phyloP scores from a whole-genome alignment of 2,888 invertebrate genomes.

The Archips xylosteana region DNA sequence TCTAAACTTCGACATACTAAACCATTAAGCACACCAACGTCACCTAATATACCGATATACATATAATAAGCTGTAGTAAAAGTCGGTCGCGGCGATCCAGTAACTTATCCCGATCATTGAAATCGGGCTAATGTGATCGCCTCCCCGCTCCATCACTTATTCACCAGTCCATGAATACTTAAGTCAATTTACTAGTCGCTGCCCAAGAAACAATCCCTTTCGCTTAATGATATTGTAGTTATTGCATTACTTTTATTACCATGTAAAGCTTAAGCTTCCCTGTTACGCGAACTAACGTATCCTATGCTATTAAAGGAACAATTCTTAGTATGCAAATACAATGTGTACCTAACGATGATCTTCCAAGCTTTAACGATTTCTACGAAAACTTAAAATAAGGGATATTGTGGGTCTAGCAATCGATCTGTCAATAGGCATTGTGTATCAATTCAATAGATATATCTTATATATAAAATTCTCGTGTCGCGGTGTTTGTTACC shows the following conservation, averaged over 20 bases:
- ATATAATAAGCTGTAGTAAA: constrained; percentile 1
- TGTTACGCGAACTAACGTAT: neutral
- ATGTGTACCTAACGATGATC: too few species aligned
- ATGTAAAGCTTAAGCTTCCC: neutral
- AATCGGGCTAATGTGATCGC: constrained; percentile 72
- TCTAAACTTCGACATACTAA: too few species aligned
- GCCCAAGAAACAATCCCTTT: constrained; percentile 62
- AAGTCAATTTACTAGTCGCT: constrained; percentile 71
- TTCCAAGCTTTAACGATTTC: too few species aligned
- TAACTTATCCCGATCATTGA: constrained; percentile 66
- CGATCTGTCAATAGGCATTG: too few species aligned
- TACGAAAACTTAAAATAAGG: too few species aligned
- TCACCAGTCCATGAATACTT: constrained; percentile 78
- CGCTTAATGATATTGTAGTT: constrained; percentile 70
- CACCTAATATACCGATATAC: neutral
- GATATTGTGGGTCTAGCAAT: too few species aligned
- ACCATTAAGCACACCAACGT: neutral
- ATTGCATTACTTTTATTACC: constrained; percentile 50
- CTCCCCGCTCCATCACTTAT: constrained; percentile 73
- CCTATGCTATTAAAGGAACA: too few species aligned
- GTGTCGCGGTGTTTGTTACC: too few species aligned
- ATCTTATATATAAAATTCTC: too few species aligned
- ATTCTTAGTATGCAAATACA: too few species aligned
- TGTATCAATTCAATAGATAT: too few species aligned
- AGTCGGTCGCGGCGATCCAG: neutral